These are phyloP conservation scores for Hypotaenidia okinawae DNA, from an alignment of 2,797 vertebrate genomes.

Conservation along the genomic window DNA sequence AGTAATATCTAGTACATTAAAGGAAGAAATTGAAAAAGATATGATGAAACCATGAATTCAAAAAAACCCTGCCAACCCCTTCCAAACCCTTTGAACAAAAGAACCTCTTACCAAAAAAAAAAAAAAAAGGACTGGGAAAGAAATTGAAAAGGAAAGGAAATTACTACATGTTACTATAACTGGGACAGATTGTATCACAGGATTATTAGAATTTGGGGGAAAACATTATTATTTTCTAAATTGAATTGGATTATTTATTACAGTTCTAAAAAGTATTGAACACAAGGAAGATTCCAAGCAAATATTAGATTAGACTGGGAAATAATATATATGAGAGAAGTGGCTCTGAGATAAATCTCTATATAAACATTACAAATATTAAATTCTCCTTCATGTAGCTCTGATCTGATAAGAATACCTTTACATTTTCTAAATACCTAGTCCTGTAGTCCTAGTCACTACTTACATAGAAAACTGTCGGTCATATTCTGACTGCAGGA, in stretches of 20 bases:
- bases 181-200: constrained; percentile 72
- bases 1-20: constrained; percentile 58
- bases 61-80: background rate
- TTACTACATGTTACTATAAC: constrained; percentile 73
- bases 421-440: constrained; percentile 72
- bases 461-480: constrained; percentile 8
- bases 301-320: constrained; percentile 77
- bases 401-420: constrained; percentile 69
- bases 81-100: constrained; percentile 60
- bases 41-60: constrained; percentile 52
- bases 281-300: constrained; percentile 73
- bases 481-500: background rate
- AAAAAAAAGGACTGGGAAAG: constrained; percentile 39
- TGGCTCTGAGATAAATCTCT: constrained; percentile 75
- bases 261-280: constrained; percentile 78
- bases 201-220: constrained; percentile 78
- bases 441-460: constrained; percentile 26
- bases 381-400: constrained; percentile 74
- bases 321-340: constrained; percentile 77
- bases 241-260: constrained; percentile 82
- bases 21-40: constrained; percentile 57
- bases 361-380: constrained; percentile 81
- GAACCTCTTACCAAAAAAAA: constrained; percentile 34
- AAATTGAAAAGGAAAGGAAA: constrained; percentile 76
- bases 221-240: constrained; percentile 81